Evolutionary conservation across 2,113 vertebrate genomes (phyloP), one percentile per base, ranked within the genome.

Genomic region (Lamprotornis superbus): DNA sequence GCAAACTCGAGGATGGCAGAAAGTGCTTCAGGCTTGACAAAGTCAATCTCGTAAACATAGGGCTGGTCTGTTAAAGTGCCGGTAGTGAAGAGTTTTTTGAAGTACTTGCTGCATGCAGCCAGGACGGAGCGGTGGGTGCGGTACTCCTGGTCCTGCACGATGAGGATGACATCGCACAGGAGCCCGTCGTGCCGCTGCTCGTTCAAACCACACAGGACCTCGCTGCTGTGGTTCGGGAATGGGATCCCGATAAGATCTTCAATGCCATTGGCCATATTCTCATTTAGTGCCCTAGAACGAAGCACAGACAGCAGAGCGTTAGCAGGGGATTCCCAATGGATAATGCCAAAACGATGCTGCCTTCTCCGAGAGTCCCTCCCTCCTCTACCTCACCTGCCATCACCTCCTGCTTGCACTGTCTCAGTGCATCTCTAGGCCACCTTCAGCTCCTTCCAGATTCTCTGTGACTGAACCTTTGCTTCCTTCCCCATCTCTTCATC

Each of bases 211-310:
- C 99, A 99, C 35, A 99, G 97, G 46, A 99, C 98, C 37, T 99
- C 99, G 2, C 98, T 99, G 99, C 99, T 99, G 98, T 99, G 99
- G 97, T 99, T 99, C 1, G 99, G 99, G 98, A 99, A 99, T 80
- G 99, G 99, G 94, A 99, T 99, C 97, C 99, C 99, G 2, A 99
- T 99, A 89, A 99, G 98, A 93, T 99, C 99, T 49, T 99, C 99
- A 85, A 98, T 98, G 96, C 98, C 98, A 98, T 98, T 98, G 93
- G 99, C 99, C 99, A 99, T 99, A 94, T 97, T 99, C 98, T 98
- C 98, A 97, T 98, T 89, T 97, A 97, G 97, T 96, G 97, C 95
- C 97, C 98, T 98, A 97, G 39, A 35, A 97, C 35, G 87, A 95
- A 87, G 94, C 93, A 98, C 61, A 95, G 44, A 96, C 44, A 89